Base-by-base conservation (phyloP, 2,797 vertebrate species). In the Paramormyrops hopkinsi region DNA sequence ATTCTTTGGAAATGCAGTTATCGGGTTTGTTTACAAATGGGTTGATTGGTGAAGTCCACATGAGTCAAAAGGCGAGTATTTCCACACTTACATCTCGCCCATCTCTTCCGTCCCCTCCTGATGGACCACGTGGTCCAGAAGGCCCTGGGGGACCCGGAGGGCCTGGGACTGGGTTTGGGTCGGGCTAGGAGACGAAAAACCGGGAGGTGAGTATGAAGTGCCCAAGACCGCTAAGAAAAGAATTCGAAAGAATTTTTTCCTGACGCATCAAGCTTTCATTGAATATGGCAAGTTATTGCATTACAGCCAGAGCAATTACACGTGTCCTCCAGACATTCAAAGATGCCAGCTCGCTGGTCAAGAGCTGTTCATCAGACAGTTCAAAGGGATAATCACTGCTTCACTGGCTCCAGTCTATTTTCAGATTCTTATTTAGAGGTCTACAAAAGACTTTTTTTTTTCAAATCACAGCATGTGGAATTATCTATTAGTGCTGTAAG, bases 41-140 rank as follows among this genome's bases (percentile, higher is more conserved):
- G 62, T 69, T 25, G 29, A 33, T 33, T 69, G 22, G 25, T 33
- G 29, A 69, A 33, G 29, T 73, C 29, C 29, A 37, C 29, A 37
- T 33, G 14, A 76, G 33, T 33, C 4, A 41, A 37, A 33, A 37
- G 12, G 69, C 12, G 3, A 12, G 25, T 12, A 17, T 76, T 6
- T 76, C 33, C 44, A 90, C 17, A 89, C 94, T 94, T 93, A 96
- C 96, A 92, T 97, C 96, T 95, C 95, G 94, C 89, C 96, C 96
- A 73, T 96, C 96, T 91, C 95, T 94, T 90, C 96, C 96, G 0
- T 95, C 93, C 88, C 96, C 96, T 93, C 96, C 96, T 11, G 92
- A 3, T 1, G 93, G 62, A 6, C 96, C 96, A 46, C 93, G 91
- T 56, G 96, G 93, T 29, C 96, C 96, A 88, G 95, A 93, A 46